Base-by-base conservation (phyloP, 2,113 vertebrate genomes). In the Boulengeromyrus knoepffleri region DNA sequence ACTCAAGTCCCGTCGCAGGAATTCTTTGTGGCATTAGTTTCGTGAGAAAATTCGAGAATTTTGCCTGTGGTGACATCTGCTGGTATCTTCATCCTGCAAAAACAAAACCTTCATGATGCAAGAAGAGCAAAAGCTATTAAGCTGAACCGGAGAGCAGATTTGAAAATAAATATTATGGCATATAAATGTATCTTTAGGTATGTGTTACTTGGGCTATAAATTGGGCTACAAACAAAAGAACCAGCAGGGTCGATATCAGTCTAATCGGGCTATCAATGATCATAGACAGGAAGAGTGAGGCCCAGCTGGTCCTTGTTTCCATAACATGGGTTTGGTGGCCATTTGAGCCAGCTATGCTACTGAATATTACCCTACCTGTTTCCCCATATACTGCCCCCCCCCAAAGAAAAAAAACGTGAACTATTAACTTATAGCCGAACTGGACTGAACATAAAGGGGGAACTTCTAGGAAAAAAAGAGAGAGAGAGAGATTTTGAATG, bases 1-100 rank as follows among this genome's bases (percentile, higher is more conserved):
- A 90, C 53, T 92, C 88, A n/a, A 77, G n/a, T 31, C n/a, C 7
- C 3, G 5, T 56, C 27, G 0, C 49, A 36, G 85, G 47, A 21
- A n/a, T 53, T 39, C 19, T 87, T 19, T 27, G 5, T 31, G 21
- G 52, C 15, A 47, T 58, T 58, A 45, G 53, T 52, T 90, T 49
- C 17, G 19, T 39, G 39, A 24, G 91, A 88, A 74, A 46, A 92
- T 90, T 15, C 1, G 6, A 91, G 93, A 90, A 91, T 91, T 92
- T 95, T 93, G 90, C 83, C 92, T 90, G 77, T 83, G 92, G 88
- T 93, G 94, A 92, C 95, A 94, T 92, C 94, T 96, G 91, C 93
- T 92, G 93, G 94, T 85, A 90, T 84, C 1, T 24, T 53, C 12
- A 50, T 70, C 31, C 36, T 66, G 31, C 17, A 45, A n/a, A 88